phyloP scores from a whole-genome alignment of 2,888 invertebrate species.

The Drosophila limbata region DNA sequence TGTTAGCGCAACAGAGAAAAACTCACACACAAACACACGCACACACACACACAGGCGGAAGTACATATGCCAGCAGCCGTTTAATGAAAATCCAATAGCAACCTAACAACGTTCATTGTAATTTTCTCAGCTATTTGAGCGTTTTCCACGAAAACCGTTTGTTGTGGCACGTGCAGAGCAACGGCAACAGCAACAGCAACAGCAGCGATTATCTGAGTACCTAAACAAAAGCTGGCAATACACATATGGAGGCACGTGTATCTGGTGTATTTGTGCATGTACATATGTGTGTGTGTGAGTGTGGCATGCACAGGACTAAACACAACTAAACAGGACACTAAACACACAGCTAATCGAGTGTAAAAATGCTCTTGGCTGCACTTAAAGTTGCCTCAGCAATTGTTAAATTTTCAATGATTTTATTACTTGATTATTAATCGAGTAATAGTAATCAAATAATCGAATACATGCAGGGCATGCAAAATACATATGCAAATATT shows the following conservation, averaged over 20 bases:
- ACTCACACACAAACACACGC: not conserved
- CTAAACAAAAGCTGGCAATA: conserved; percentile 48
- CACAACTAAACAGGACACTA: conserved; percentile 53
- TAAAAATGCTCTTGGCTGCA: conserved; percentile 66
- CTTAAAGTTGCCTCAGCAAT: conserved; percentile 37
- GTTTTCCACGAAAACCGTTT: conserved; percentile 39
- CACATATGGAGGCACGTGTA: conserved; percentile 37
- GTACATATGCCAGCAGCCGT: conserved; percentile 34
- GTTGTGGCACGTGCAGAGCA: conserved; percentile 51
- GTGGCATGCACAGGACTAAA: conserved; percentile 49
- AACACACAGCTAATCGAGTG: conserved; percentile 76
- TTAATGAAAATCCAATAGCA: conserved; percentile 69
- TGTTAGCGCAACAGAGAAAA: conserved; percentile 4
- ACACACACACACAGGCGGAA: not conserved
- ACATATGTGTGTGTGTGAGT: conserved; percentile 29
- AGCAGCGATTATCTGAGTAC: conserved; percentile 44
- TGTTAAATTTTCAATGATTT: conserved; percentile 33
- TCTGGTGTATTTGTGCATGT: conserved; percentile 7
- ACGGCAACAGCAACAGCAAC: conserved; percentile 10
- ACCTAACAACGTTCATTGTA: conserved; percentile 61
- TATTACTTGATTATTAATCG: conserved; percentile 38
- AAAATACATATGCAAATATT: conserved; percentile 46
- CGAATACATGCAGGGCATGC: conserved; percentile 8
- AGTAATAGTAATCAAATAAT: conserved; percentile 20
- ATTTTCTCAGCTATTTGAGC: conserved; percentile 63